These are phyloP conservation scores for Hydropotes inermis DNA, from an alignment of 2,113 vertebrate genomes.

Conservation along the genomic window DNA sequence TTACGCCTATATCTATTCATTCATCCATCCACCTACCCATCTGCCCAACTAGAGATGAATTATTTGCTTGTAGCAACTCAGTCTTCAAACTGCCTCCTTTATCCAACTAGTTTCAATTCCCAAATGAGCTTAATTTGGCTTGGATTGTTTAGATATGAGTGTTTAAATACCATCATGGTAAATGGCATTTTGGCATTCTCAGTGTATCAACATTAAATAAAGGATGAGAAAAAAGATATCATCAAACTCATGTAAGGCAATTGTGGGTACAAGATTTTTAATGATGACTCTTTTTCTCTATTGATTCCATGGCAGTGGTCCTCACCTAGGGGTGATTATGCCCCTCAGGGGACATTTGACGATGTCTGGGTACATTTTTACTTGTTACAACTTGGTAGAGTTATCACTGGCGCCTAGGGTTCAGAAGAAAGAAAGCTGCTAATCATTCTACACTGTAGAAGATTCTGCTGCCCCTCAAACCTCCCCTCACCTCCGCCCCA, in stretches of 20 bases:
- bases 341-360: background rate
- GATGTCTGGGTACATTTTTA: background rate
- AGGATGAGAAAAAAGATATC: background rate
- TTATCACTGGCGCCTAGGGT: background rate
- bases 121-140: background rate
- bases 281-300: background rate
- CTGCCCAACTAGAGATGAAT: background rate
- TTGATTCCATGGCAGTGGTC: background rate
- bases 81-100: background rate
- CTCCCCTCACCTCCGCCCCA: accelerated
- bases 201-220: background rate
- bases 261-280: background rate
- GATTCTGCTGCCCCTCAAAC: background rate
- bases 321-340: background rate
- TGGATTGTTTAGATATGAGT: background rate
- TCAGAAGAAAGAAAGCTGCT: background rate
- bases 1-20: background rate
- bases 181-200: background rate
- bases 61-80: background rate
- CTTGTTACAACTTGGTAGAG: background rate
- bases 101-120: background rate
- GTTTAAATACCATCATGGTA: background rate
- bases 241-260: background rate
- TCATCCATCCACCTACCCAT: background rate
- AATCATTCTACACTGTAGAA: background rate